Base-by-base conservation (phyloP, 37 sponge, comb jelly and placozoan species). In the Cliona cf. orientalis region DNA sequence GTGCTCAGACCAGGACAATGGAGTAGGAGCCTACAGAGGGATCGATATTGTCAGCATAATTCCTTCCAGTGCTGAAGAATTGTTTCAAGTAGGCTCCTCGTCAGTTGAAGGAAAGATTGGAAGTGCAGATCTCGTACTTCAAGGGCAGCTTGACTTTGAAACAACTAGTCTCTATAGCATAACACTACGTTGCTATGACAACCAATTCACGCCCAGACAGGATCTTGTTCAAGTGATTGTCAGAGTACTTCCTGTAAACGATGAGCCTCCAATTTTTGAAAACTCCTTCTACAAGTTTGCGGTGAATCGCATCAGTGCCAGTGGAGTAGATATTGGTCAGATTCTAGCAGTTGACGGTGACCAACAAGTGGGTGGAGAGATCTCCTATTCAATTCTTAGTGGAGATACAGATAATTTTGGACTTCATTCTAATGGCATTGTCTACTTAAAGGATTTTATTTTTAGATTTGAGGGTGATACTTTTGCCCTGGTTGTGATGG, bases 311-410 rank as follows among this genome's bases (percentile, higher is more conserved):
- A 28, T 66, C 3, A 33, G 35, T 21, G 5, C 6, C 32, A 23
- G 21, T 17, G 19, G 31, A 3, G 32, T 35, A 31, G 36, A 66
- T 4, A 66, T 66, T 19, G 32, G 66, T 31, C 17, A 37, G 57
- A 69, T 80, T 32, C 35, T 35, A 55, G 80, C 80, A 19, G 35
- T 67, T 33, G 80, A 80, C 25, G 29, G 19, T 55, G 80, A 80
- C 31, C 3, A 49, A 19, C 14, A 49, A 19, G 55, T 62, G 7
- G 23, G n/a, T n/a, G n/a, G n/a, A n/a, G n/a, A n/a, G n/a, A n/a
- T n/a, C n/a, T n/a, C n/a, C n/a, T n/a, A n/a, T n/a, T n/a, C n/a
- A 9, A 58, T 32, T 32, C 12, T 23, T 9, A 59, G 60, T 60
- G n/a, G n/a, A n/a, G n/a, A n/a, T n/a, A n/a, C n/a, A n/a, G n/a